Evolutionary conservation across 2,797 vertebrate genomes (phyloP).

Genomic region (Enteromius radiatus): DNA sequence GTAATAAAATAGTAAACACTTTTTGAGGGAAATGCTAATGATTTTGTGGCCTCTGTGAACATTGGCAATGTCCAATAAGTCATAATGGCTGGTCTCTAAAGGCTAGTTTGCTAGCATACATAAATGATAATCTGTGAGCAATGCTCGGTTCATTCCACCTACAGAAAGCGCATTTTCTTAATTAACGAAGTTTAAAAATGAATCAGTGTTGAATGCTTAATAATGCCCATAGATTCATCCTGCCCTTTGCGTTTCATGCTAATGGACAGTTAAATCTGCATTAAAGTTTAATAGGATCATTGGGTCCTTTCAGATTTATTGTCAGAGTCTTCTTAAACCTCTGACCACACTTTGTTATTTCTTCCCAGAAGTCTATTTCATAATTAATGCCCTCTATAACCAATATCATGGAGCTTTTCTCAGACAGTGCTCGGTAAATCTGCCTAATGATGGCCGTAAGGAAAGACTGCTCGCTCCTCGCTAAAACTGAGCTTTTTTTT

Average conservation of each 20-base stretch:
- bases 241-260: conserved; percentile 58
- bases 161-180: conserved; percentile 49
- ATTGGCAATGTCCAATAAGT: not conserved
- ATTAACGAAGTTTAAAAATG: conserved; percentile 59
- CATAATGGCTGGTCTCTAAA: conserved; percentile 6
- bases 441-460: conserved; percentile 58
- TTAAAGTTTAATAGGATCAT: conserved; percentile 69
- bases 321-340: conserved; percentile 63
- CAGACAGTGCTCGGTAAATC: conserved; percentile 61
- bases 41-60: not conserved
- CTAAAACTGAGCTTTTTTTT: conserved; percentile 28
- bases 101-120: conserved; percentile 19
- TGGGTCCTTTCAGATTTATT: conserved; percentile 68
- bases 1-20: not conserved
- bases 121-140: conserved; percentile 26
- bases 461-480: conserved; percentile 32
- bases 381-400: conserved; percentile 66
- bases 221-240: conserved; percentile 55
- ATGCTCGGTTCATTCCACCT: conserved; percentile 11
- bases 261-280: conserved; percentile 67
- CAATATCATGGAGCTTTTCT: conserved; percentile 53
- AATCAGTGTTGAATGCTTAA: conserved; percentile 56
- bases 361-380: conserved; percentile 64
- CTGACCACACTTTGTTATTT: conserved; percentile 66
- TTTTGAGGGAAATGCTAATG: not conserved